phyloP scores from a whole-genome alignment of 1,140 invertebrate species.

The Rhopalosiphum maidis region DNA sequence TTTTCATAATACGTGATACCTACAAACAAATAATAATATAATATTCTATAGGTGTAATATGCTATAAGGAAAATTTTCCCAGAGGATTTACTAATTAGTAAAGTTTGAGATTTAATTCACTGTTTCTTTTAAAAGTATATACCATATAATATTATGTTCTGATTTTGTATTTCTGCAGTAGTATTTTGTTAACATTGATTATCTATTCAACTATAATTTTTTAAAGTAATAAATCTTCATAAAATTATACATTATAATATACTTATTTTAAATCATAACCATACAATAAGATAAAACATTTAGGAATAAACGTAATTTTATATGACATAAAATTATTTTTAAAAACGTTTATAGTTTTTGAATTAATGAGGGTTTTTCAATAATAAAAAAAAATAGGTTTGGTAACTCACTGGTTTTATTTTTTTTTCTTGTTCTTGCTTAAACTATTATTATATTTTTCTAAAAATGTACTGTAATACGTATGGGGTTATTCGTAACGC shows the following conservation, averaged over 20 bases:
- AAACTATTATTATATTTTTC: not conserved
- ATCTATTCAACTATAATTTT: no score
- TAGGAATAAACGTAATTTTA: not conserved
- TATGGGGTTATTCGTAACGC: not conserved
- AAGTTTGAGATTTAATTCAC: not conserved
- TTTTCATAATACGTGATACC: not conserved
- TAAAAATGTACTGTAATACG: not conserved
- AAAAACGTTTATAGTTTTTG: not conserved
- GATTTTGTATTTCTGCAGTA: not conserved
- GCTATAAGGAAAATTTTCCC: not conserved
- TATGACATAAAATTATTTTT: not conserved
- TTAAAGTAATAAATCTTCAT: not conserved
- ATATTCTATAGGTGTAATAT: not conserved
- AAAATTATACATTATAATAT: no score
- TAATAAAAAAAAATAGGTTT: not conserved
- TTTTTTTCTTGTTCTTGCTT: not conserved
- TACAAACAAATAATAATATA: not conserved
- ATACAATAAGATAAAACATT: not conserved
- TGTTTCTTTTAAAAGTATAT: not conserved
- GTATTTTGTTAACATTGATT: not conserved
- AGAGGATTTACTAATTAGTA: not conserved
- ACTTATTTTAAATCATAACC: no score
- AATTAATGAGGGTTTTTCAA: not conserved
- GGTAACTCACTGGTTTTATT: not conserved
- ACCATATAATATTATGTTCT: not conserved